Base-by-base conservation (phyloP, 1,140 invertebrate genomes). In the Sarcophaga peregrina region DNA sequence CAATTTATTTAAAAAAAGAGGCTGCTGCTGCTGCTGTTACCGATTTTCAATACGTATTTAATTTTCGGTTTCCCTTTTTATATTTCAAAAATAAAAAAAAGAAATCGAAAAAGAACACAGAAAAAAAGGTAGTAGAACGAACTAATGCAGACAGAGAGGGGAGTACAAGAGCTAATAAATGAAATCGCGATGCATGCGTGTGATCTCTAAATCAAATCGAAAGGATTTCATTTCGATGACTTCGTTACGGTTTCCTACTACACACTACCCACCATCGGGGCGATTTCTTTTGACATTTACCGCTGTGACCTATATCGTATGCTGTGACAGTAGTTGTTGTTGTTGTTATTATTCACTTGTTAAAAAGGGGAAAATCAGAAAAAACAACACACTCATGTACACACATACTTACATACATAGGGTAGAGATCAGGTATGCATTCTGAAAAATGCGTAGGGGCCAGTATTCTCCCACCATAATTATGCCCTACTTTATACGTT, bases 241-340 rank as follows among this genome's bases (percentile, higher is more conserved):
- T 78, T 37, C 7, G n/a, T 50, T 78, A 78, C 75, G 47, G 75
- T 50, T 78, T 78, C 15, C 25, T 50, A 50, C 75, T n/a, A n/a
- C 75, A 78, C 47, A 50, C 3, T 50, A 75, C 20, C 17, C 47
- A 50, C n/a, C n/a, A n/a, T n/a, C n/a, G n/a, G n/a, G n/a, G n/a
- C n/a, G 6, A n/a, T 50, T 78, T 50, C 75, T 50, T 78, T 78
- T 78, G 47, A 78, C 75, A 50, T 78, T 78, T 78, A 78, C 75
- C 75, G 75, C 75, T 78, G n/a, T n/a, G 75, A 78, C 75, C 75
- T 78, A 78, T 78, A 78, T 78, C 48, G 75, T 50, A 9, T 20
- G 37, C 75, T 78, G 75, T 78, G 75, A 78, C 75, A 78, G 75
- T 50, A 68, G 58, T 68, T 17, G 58, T 68, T 68, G n/a, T 68